A percentile compares a stretch with the other conserved stretches of the same genome.
Conservation (phyloP, 1,140 invertebrate genomes). For the Micrasema minimum region DNA sequence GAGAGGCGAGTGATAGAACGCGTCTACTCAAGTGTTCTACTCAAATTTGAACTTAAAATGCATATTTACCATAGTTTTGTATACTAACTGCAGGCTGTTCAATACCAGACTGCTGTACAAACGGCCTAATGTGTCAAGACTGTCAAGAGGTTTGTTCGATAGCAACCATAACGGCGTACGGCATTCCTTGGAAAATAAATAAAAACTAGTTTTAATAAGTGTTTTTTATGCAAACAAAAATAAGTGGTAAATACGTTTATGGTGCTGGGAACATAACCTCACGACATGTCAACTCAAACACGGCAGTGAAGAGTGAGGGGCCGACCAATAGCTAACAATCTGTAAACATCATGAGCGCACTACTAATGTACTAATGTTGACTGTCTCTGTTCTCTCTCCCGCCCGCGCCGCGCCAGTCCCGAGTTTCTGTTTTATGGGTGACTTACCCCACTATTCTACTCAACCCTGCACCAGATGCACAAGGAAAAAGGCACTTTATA, state of each 20-base stretch:
- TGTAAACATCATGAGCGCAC: constrained; percentile 32
- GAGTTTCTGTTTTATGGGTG: not conserved
- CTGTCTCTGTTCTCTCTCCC: constrained; percentile 10
- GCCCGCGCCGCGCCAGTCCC: not conserved
- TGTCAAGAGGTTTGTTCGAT: constrained; percentile 10
- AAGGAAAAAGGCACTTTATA: too few relatives aligned
- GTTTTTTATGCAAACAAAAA: constrained; percentile 7
- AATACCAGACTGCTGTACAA: not conserved
- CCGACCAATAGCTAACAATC: constrained; percentile 15
- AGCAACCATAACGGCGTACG: constrained; percentile 15
- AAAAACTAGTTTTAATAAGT: constrained; percentile 28
- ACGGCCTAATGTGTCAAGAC: not conserved
- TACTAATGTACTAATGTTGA: constrained; percentile 34
- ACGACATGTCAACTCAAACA: constrained; percentile 21
- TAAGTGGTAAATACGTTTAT: constrained; percentile 6
- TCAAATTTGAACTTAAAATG: too few relatives aligned
- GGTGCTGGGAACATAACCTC: constrained; percentile 10
- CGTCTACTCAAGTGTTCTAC: too few relatives aligned
- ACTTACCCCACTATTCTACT: not conserved
- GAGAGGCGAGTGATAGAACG: too few relatives aligned
- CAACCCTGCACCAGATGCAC: too few relatives aligned
- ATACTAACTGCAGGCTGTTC: not conserved
- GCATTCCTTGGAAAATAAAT: not conserved
- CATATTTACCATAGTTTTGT: too few relatives aligned
- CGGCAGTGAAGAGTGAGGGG: not conserved